phyloP scores from a whole-genome alignment of 2,797 vertebrate genomes.

The Peromyscus nudipes region DNA sequence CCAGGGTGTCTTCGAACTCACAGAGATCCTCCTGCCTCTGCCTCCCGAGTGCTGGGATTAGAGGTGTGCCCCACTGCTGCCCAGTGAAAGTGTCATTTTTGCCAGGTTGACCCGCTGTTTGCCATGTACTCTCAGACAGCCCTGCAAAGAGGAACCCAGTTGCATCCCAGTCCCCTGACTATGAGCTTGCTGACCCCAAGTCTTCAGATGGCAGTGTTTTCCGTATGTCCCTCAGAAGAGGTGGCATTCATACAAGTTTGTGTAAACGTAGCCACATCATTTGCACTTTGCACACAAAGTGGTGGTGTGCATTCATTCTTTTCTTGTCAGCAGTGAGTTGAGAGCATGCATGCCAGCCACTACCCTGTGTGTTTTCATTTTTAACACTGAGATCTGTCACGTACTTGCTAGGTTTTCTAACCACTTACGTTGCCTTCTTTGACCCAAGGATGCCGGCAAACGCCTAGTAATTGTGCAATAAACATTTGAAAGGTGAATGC shows the following conservation, averaged over 20 bases:
- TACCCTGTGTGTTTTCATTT: accelerated
- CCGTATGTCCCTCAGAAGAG: neutral
- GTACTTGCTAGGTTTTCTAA: neutral
- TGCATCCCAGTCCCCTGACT: neutral
- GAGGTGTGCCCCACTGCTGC: too few species aligned
- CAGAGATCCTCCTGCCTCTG: too few species aligned
- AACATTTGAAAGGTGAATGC: neutral
- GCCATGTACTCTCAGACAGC: slow-evolving; percentile 29
- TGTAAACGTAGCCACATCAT: accelerated
- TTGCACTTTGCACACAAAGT: accelerated
- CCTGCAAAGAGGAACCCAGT: neutral
- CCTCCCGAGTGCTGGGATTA: too few species aligned
- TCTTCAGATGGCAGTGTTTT: slow-evolving; percentile 25
- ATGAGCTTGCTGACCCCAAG: neutral
- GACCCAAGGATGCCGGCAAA: neutral
- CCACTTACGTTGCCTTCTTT: slow-evolving; percentile 1
- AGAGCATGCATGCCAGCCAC: accelerated
- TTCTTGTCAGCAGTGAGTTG: neutral
- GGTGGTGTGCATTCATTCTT: accelerated
- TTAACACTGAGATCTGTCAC: accelerated
- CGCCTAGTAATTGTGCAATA: neutral
- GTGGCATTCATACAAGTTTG: neutral
- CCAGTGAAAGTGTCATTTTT: slow-evolving; percentile 41
- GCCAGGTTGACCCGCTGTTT: slow-evolving; percentile 47
- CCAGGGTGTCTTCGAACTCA: too few species aligned